Evolutionary conservation across 2,888 invertebrate genomes (phyloP).

Genomic region (Conops quadrifasciatus): DNA sequence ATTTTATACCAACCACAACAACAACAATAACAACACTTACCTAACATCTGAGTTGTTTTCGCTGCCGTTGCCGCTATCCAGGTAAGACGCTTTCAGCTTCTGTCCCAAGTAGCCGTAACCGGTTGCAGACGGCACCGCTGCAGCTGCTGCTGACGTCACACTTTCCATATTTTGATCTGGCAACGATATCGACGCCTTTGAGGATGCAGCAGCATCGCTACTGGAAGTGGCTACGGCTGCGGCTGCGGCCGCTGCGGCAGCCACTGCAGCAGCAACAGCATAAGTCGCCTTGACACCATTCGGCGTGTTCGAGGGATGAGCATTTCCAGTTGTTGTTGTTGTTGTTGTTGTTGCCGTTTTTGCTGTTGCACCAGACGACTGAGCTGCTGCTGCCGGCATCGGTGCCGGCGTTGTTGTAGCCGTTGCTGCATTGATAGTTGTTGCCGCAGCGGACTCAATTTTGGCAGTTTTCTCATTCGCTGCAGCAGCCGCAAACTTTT

Average conservation of each 20-base stretch:
- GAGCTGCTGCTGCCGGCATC: constrained; percentile 24
- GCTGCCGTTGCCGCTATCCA: constrained; percentile 52
- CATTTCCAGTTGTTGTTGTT: constrained; percentile 38
- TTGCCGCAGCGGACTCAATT: not conserved
- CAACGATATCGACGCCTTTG: constrained; percentile 37
- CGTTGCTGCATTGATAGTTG: constrained; percentile 38
- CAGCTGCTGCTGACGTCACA: constrained; percentile 1
- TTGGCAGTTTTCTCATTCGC: constrained; percentile 44
- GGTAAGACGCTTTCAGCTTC: constrained; percentile 60
- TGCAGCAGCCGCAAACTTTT: constrained; percentile 1
- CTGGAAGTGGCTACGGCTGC: constrained; percentile 1
- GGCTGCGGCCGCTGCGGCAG: constrained; percentile 42
- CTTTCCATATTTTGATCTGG: constrained; percentile 2
- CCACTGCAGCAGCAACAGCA: constrained; percentile 44
- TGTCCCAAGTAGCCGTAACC: constrained; percentile 60
- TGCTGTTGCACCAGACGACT: constrained; percentile 22
- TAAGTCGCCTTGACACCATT: constrained; percentile 47
- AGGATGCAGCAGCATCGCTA: constrained; percentile 41
- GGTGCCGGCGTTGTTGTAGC: constrained; percentile 34
- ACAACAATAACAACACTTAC: constrained; percentile 46
- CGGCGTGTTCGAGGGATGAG: constrained; percentile 46
- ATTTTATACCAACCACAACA: not conserved
- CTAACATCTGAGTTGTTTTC: constrained; percentile 60
- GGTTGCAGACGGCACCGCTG: constrained; percentile 48
- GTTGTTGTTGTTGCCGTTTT: constrained; percentile 31